Conservation (phyloP, 1,140 invertebrate genomes). For the Eulimnadia texana region DNA sequence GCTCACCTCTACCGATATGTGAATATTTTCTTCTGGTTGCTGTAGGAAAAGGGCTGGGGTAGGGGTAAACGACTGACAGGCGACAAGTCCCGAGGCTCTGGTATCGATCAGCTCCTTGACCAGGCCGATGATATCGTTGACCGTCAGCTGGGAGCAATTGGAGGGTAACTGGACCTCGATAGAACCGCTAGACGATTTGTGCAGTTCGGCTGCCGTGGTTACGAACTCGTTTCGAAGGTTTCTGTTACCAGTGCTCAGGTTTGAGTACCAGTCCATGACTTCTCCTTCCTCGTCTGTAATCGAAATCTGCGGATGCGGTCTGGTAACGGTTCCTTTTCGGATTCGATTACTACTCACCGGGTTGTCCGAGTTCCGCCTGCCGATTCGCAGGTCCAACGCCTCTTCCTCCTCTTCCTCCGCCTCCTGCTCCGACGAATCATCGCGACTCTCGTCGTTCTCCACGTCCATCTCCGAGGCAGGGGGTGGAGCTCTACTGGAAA, state of each 20-base stretch:
- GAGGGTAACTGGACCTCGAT: constrained; percentile 58
- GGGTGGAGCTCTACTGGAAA: not conserved
- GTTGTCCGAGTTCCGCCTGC: not conserved
- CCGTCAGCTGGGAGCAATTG: constrained; percentile 58
- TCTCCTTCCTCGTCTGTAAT: constrained; percentile 76
- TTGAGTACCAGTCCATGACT: constrained; percentile 28
- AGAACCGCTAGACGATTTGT: constrained; percentile 33
- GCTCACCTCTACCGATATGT: constrained; percentile 23
- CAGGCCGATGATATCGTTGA: constrained; percentile 60
- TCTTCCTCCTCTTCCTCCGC: constrained; percentile 1
- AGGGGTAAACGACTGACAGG: constrained; percentile 28
- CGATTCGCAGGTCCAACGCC: constrained; percentile 12
- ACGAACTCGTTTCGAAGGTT: constrained; percentile 17
- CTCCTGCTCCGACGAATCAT: not conserved
- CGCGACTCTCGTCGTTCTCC: constrained; percentile 4
- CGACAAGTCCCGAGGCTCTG: constrained; percentile 41
- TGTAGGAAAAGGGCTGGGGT: constrained; percentile 1
- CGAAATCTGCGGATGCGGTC: constrained; percentile 60
- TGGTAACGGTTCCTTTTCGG: constrained; percentile 1
- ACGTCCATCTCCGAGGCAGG: constrained; percentile 1
- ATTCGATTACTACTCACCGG: not conserved
- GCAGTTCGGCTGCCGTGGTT: constrained; percentile 21
- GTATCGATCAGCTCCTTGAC: constrained; percentile 68
- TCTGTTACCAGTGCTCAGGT: not conserved
- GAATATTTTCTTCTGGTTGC: constrained; percentile 22